Percentiles rank a stretch among this genome's conserved stretches.
These are phyloP conservation scores for Azemiops feae DNA, from an alignment of 2,113 vertebrate genomes.

Conservation along the genomic window DNA sequence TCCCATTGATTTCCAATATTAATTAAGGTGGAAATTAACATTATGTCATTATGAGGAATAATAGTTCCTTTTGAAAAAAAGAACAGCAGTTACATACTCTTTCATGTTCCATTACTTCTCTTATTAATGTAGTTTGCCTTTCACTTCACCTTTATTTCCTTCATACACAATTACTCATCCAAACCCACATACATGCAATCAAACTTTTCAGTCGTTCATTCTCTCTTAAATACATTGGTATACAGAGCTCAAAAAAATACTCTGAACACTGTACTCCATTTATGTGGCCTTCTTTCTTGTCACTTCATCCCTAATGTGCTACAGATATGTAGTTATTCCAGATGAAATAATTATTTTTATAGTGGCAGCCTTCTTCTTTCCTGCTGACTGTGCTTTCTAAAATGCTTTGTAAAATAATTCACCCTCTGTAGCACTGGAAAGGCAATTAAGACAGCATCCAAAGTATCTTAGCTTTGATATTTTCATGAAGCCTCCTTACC, in stretches of 20 bases:
- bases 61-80: background rate
- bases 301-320: background rate
- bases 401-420: background rate
- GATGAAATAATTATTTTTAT: background rate
- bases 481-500: background rate
- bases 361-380: background rate
- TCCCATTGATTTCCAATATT: background rate
- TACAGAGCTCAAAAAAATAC: background rate
- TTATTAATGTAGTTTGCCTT: background rate
- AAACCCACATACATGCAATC: background rate
- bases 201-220: background rate
- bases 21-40: background rate
- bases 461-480: background rate
- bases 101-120: background rate
- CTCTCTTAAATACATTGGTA: background rate
- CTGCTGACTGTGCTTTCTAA: too few relatives aligned
- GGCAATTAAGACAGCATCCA: background rate
- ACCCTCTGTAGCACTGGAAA: background rate
- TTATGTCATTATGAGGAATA: background rate
- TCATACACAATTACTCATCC: background rate
- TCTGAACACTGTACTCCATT: background rate
- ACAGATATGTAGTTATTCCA: background rate
- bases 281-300: background rate
- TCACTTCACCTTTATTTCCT: background rate
- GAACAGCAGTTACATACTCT: background rate